Conservation (phyloP, 2,888 invertebrate species). For the Apodemia duryi region DNA sequence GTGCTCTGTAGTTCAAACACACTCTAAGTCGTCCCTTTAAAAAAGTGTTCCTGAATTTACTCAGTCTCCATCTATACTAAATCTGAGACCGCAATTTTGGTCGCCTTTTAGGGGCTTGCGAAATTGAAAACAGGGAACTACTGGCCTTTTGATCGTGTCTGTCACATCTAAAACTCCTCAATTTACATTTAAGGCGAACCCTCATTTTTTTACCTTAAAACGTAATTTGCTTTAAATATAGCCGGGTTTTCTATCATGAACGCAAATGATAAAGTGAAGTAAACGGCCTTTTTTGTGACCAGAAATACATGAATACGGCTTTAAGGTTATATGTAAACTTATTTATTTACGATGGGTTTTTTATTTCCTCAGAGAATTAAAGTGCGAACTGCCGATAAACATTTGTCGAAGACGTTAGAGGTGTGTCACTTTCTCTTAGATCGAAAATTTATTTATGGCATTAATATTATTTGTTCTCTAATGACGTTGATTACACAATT, state of each 20-base stretch:
- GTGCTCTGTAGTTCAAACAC: not conserved
- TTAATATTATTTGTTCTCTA: not conserved
- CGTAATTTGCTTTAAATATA: not conserved
- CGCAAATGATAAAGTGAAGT: not conserved
- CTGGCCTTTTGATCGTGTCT: constrained; percentile 25
- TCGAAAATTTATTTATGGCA: not conserved
- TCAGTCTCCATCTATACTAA: constrained; percentile 54
- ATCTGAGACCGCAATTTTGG: constrained; percentile 56
- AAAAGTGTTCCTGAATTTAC: constrained; percentile 53
- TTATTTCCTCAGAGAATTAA: too few relatives aligned
- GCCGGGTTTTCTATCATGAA: not conserved
- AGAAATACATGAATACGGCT: not conserved
- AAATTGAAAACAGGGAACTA: constrained; percentile 30
- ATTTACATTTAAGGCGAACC: constrained; percentile 10
- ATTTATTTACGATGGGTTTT: not conserved
- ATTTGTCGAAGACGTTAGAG: too few relatives aligned
- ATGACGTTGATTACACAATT: not conserved
- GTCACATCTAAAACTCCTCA: constrained; percentile 21
- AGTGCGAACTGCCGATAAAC: too few relatives aligned
- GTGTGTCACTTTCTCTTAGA: too few relatives aligned
- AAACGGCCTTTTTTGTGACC: not conserved
- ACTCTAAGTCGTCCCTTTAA: constrained; percentile 41
- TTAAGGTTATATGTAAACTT: not conserved
- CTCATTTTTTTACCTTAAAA: constrained; percentile 4
- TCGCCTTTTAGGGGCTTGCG: constrained; percentile 26